Evolutionary conservation across 2,888 invertebrate genomes (phyloP), one percentile per base, ranked within the genome.

Genomic region (Octodonta nipae): DNA sequence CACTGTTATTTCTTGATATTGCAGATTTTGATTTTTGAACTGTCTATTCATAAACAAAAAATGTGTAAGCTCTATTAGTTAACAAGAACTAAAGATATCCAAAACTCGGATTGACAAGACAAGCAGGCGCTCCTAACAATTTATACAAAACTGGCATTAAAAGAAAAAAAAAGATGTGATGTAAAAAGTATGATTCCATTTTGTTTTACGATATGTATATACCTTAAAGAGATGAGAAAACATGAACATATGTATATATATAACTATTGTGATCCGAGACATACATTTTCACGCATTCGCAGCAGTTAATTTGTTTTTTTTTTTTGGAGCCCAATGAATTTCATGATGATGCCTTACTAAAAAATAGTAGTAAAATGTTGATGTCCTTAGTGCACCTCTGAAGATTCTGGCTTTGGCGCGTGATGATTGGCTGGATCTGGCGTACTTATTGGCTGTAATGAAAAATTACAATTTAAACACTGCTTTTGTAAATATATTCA

Each of bases 381-480:
- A n/a, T n/a, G n/a, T n/a, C n/a, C 63, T 66, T 73, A 82, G 74
- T 82, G 81, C 65, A 81, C 81, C 71, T 84, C 83, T 56, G 82
- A 80, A 61, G 79, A 76, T 69, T 83, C 83, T 62, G 78, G 75
- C 67, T 82, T 81, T 63, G 67, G 62, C 57, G 79, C 66, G 68
- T 79, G 78, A 66, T 82, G 84, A 67, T 81, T 83, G 61, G 79
- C 78, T 65, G 80, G 78, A 67, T 83, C 83, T 60, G 80, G 75
- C 59, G 80, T 78, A 71, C 76, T 82, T 67, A 81, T 75, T 58
- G 83, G 82, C 78, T 81, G 71, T 25, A 37, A 40, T 11, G n/a
- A n/a, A n/a, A n/a, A n/a, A n/a, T n/a, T n/a, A n/a, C n/a, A n/a
- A n/a, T n/a, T n/a, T n/a, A n/a, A n/a, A n/a, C n/a, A n/a, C n/a